phyloP scores from a whole-genome alignment of 2,888 invertebrate species.

The Sepioteuthis lessoniana region DNA sequence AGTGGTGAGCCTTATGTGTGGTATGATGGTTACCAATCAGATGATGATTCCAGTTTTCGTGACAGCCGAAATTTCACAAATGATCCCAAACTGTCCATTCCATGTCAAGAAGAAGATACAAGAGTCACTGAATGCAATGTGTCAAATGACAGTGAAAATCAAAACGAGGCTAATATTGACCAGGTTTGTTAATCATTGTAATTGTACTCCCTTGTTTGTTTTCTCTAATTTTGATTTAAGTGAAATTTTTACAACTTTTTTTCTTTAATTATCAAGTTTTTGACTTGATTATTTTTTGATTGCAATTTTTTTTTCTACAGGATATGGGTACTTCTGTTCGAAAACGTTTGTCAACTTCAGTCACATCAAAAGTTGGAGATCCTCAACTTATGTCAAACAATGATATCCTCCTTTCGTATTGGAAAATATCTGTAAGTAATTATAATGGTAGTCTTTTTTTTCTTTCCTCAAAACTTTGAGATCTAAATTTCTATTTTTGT shows the following conservation, averaged over 20 bases:
- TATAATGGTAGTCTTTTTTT: neutral
- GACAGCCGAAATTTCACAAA: neutral
- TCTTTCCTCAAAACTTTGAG: no score
- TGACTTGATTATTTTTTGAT: neutral
- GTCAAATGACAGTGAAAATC: neutral
- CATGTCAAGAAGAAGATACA: neutral
- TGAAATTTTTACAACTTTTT: neutral
- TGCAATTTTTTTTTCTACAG: neutral
- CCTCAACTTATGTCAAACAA: constrained; percentile 67
- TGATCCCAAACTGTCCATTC: neutral
- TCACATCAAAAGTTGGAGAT: neutral
- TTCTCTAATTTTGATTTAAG: no score
- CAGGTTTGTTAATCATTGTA: neutral
- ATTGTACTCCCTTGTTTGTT: no score
- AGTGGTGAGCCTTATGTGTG: neutral
- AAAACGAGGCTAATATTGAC: neutral
- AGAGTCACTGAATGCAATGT: no score
- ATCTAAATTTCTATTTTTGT: no score
- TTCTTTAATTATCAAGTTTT: neutral
- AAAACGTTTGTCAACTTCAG: neutral
- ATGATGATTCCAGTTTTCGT: neutral
- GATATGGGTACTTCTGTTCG: neutral
- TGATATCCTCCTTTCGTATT: constrained; percentile 75
- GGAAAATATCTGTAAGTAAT: constrained; percentile 74
- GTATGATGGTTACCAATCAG: constrained; percentile 5